phyloP scores from a whole-genome alignment of 1,140 invertebrate species.

The Diploscapter pachys region DNA sequence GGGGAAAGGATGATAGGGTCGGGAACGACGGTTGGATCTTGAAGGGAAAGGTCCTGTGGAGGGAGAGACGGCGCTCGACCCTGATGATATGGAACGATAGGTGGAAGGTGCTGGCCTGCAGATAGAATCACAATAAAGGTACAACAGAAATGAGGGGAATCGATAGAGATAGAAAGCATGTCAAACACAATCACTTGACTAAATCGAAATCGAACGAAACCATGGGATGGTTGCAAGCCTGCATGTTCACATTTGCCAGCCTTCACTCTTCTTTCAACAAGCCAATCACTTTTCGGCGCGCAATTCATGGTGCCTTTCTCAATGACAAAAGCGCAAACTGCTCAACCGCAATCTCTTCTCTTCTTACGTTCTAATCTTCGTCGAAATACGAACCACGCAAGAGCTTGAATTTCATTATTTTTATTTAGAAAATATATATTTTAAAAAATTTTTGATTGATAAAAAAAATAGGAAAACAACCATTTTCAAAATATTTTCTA shows the following conservation, averaged over 20 bases:
- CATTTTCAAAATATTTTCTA: slow-evolving; percentile 20
- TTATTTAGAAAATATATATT: neutral
- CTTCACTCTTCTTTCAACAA: neutral
- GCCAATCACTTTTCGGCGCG: neutral
- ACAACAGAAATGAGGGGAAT: neutral
- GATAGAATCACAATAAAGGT: neutral
- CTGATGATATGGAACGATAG: no score
- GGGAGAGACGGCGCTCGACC: no score
- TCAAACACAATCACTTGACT: slow-evolving; percentile 6
- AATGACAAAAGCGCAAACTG: neutral
- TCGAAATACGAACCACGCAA: slow-evolving; percentile 35
- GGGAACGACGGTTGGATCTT: neutral
- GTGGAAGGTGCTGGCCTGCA: no score
- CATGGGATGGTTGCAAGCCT: neutral
- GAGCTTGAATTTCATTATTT: slow-evolving; percentile 6
- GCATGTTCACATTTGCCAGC: no score
- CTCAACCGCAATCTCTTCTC: neutral
- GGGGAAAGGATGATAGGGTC: slow-evolving; percentile 2
- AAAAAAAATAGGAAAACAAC: neutral
- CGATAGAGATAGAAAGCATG: neutral
- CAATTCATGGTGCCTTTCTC: neutral
- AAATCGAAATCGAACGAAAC: neutral
- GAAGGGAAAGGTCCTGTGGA: neutral
- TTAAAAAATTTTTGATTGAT: neutral
- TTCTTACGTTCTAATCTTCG: slow-evolving; percentile 32